phyloP scores from a whole-genome alignment of 2,888 invertebrate genomes.

The Fabriciana adippe region DNA sequence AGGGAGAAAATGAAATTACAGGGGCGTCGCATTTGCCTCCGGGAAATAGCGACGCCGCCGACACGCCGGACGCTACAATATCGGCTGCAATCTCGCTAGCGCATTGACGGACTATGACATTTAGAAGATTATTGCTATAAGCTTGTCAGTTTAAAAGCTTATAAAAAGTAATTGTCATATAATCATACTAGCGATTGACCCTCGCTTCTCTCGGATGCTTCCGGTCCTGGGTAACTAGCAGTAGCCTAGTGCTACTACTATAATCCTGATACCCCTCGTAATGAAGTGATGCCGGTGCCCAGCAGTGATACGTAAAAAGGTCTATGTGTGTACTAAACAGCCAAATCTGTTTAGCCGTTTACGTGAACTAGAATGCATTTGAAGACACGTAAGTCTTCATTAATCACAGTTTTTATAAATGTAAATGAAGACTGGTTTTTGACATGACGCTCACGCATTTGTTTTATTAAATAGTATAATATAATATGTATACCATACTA shows the following conservation, averaged over 20 bases:
- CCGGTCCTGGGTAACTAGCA: too few species aligned
- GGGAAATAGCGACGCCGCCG: conserved; percentile 39
- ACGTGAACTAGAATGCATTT: neutral
- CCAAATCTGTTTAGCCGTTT: neutral
- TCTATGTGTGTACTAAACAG: too few species aligned
- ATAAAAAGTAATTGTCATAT: neutral
- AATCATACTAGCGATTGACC: neutral
- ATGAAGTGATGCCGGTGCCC: too few species aligned
- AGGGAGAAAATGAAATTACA: conserved; percentile 41
- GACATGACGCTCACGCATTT: neutral
- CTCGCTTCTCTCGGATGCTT: neutral
- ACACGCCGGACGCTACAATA: conserved; percentile 24
- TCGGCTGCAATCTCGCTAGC: conserved; percentile 11
- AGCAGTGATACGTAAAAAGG: too few species aligned
- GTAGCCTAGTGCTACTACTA: too few species aligned
- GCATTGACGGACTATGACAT: conserved; percentile 13
- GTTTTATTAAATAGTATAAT: neutral
- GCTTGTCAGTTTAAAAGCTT: neutral
- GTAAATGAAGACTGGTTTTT: neutral
- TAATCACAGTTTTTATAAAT: conserved; percentile 3
- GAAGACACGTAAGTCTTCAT: conserved; percentile 2
- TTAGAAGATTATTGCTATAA: conserved; percentile 4
- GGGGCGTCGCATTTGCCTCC: conserved; percentile 42
- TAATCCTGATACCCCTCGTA: too few species aligned
- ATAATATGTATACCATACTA: neutral